phyloP scores from a whole-genome alignment of 1,140 invertebrate species.

The Conopomorpha cramerella region DNA sequence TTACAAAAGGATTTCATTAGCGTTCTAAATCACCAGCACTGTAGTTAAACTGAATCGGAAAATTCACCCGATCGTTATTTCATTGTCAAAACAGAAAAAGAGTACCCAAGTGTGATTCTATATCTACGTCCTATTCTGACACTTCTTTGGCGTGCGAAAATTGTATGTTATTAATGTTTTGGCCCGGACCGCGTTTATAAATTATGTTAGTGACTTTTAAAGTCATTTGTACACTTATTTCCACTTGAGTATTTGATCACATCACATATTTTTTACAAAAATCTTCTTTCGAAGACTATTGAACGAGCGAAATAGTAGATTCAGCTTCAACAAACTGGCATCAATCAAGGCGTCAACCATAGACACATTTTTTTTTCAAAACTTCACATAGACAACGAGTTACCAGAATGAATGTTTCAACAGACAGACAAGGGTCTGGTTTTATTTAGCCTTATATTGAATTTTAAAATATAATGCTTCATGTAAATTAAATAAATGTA shows the following conservation, averaged over 20 bases:
- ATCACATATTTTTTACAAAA: slow-evolving; percentile 20
- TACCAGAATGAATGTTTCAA: too few relatives aligned
- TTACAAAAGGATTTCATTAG: slow-evolving; percentile 22
- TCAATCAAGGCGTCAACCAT: slow-evolving; percentile 39
- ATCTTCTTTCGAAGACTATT: too few relatives aligned
- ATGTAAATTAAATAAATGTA: too few relatives aligned
- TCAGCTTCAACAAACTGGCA: too few relatives aligned
- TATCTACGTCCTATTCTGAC: slow-evolving; percentile 27
- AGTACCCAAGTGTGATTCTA: slow-evolving; percentile 6
- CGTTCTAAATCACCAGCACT: slow-evolving; percentile 3
- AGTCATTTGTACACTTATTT: slow-evolving; percentile 22
- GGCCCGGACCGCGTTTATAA: background rate
- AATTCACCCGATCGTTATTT: slow-evolving; percentile 16
- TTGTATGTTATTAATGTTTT: too few relatives aligned
- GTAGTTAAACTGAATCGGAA: slow-evolving; percentile 8
- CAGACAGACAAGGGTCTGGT: too few relatives aligned
- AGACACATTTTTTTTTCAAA: too few relatives aligned
- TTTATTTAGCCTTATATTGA: too few relatives aligned
- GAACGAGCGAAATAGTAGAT: too few relatives aligned
- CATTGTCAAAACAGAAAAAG: slow-evolving; percentile 33
- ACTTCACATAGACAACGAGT: too few relatives aligned
- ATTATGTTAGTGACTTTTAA: slow-evolving; percentile 1
- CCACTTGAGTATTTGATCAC: slow-evolving; percentile 11
- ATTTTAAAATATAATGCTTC: too few relatives aligned
- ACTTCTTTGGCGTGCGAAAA: slow-evolving; percentile 48